Evolutionary conservation across 1,140 invertebrate species (phyloP), one percentile per base, ranked within the genome.

Genomic region (Orussus abietinus): DNA sequence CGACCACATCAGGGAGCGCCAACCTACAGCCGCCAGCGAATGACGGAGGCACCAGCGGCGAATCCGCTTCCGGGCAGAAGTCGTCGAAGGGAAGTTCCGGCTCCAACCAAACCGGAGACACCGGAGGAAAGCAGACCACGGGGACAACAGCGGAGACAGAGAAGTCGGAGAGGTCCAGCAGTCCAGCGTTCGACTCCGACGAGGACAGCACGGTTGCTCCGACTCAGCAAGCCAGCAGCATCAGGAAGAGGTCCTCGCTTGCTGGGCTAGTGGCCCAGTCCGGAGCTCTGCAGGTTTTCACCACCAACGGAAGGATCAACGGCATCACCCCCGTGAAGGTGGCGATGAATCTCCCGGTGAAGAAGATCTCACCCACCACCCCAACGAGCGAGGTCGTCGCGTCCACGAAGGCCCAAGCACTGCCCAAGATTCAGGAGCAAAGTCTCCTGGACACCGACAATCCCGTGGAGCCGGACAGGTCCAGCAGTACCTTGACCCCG

Each of bases 181-280:
- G 91, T 63, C 92, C 93, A 1, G 90, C 90, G 0, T 96, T 96
- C 67, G 93, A 96, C 48, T 96, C 93, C 0, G 94, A 97, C 67
- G 92, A 96, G 31, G 88, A 91, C 45, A 89, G 86, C 45, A 77
- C 77, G 0, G 64, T 70, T 1, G 66, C 67, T 17, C 66, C 64
- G 14, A 57, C 54, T 25, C 66, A 66, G 38, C 59, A 55, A n/a
- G 33, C 50, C 2, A 53, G 32, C 22, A 67, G 59, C 7, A 62
- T 75, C 35, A 64, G 70, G 9, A 81, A 81, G 55, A 73, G 77
- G 32, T 79, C 78, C 3, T 80, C 80, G 0, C 66, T 84, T 5
- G 81, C 79, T 1, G 82, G 80, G 9, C 66, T 84, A 34, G 77
- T 85, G 0, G 78, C 79, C 33, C 78, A 81, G 53, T 77, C 78